Evolutionary conservation across 2,888 invertebrate species (phyloP), one percentile per base, ranked within the genome.

Genomic region (Ichneumoninae sp.): DNA sequence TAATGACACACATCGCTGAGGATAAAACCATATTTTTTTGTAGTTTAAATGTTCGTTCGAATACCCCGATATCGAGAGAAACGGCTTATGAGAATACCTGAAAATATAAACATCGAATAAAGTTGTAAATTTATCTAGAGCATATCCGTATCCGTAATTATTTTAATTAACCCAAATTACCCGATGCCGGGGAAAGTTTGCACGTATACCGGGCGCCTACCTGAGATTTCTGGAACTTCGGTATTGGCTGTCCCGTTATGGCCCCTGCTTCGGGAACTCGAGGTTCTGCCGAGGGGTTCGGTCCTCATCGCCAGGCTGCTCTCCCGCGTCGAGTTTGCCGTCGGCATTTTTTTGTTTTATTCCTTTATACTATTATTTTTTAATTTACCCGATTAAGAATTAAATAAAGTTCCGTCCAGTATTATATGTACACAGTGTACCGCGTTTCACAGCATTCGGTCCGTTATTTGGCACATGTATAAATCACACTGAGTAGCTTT

Each of bases 251-350:
- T 93, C 74, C 93, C 93, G 85, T 92, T 93, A 85, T 92, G 93
- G 68, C 92, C 93, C 44, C 92, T 91, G 78, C 90, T 90, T 13
- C 92, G 85, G 3, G 92, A 91, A 85, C 91, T 92, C 62, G 93
- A 92, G n/a, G 93, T 92, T 82, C 91, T 89, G 5, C 90, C 89
- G 57, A 93, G 84, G 16, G 93, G 93, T 77, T 93, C 93, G 91
- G 93, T 92, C 68, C 93, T 90, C 83, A 93, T 93, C 69, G 91
- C 93, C 82, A 93, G 93, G 89, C 93, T 93, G 88, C 92, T 92
- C 76, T 90, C 90, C 72, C 89, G 86, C 80, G 89, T 88, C 74
- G 90, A 88, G 85, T 89, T 84, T 66, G 86, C 88, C 66, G 86
- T 87, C 81, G 87, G 88, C 90, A 90, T 90, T 76, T 75, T 71